Conservation (phyloP, 2,113 vertebrate species). For the Tetrao urogallus region DNA sequence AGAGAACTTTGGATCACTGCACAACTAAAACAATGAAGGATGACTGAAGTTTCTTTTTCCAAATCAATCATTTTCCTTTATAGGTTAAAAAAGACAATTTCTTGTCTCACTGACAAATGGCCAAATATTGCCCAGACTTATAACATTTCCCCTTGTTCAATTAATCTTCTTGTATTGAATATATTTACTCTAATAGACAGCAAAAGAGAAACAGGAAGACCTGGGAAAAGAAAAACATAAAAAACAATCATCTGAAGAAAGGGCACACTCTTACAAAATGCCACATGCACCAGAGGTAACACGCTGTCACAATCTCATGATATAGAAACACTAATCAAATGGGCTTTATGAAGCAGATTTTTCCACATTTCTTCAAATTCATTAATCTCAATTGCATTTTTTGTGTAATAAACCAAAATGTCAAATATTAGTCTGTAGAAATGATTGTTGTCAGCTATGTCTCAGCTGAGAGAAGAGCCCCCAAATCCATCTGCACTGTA, state of each 20-base stretch:
- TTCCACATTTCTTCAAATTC: neutral
- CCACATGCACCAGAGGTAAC: neutral
- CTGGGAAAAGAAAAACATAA: neutral
- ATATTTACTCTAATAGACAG: slow-evolving; percentile 8
- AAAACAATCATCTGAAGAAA: neutral
- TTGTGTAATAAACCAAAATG: neutral
- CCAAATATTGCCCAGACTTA: neutral
- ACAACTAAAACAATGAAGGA: slow-evolving; percentile 2
- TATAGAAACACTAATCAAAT: neutral
- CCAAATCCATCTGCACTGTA: neutral
- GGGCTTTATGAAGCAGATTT: neutral
- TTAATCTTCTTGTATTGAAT: slow-evolving; percentile 51
- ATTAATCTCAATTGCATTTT: neutral
- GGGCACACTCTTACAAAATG: neutral
- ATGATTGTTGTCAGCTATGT: neutral
- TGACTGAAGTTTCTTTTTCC: slow-evolving; percentile 23
- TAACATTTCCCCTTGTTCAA: neutral
- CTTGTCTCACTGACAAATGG: slow-evolving; percentile 22
- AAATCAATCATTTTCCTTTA: slow-evolving; percentile 34
- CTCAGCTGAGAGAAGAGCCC: neutral
- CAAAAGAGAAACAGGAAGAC: neutral
- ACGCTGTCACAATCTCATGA: accelerated
- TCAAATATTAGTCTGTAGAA: neutral
- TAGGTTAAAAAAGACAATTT: slow-evolving; percentile 4
- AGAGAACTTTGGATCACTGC: neutral